phyloP scores from a whole-genome alignment of 2,113 vertebrate genomes.

The Mobula birostris region DNA sequence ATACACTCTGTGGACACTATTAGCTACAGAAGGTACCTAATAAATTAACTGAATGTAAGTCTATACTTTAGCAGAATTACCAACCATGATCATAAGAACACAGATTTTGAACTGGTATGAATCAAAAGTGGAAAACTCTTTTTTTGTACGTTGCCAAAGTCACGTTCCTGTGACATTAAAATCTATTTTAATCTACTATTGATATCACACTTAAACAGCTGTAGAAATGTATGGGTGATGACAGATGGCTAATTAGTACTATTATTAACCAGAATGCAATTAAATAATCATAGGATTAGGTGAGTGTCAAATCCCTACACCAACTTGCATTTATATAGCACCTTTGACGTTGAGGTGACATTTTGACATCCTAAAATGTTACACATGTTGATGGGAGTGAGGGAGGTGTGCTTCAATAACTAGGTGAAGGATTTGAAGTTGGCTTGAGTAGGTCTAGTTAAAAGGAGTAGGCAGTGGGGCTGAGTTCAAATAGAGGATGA shows the following conservation, averaged over 20 bases:
- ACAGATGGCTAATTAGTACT: slow-evolving; percentile 30
- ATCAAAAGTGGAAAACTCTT: not conserved
- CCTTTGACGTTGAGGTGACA: not conserved
- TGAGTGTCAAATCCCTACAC: not conserved
- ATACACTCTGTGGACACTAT: too few relatives aligned
- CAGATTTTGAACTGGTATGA: not conserved
- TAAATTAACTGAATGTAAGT: too few relatives aligned
- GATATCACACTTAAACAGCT: not conserved
- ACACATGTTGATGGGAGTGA: too few relatives aligned
- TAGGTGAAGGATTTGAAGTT: not conserved
- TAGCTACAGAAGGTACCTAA: too few relatives aligned
- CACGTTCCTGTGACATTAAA: not conserved
- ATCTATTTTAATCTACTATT: not conserved
- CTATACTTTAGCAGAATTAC: too few relatives aligned
- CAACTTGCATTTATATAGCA: not conserved
- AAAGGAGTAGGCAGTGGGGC: not conserved
- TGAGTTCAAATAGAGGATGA: not conserved
- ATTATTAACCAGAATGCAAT: slow-evolving; percentile 31
- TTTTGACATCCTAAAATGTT: too few relatives aligned
- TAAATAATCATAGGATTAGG: not conserved
- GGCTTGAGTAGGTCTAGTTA: too few relatives aligned
- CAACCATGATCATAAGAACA: not conserved
- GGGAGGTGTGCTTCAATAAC: not conserved
- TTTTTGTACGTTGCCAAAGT: not conserved
- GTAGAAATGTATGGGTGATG: not conserved